Conservation (phyloP, 2,888 invertebrate genomes). For the Piscicola geometra region DNA sequence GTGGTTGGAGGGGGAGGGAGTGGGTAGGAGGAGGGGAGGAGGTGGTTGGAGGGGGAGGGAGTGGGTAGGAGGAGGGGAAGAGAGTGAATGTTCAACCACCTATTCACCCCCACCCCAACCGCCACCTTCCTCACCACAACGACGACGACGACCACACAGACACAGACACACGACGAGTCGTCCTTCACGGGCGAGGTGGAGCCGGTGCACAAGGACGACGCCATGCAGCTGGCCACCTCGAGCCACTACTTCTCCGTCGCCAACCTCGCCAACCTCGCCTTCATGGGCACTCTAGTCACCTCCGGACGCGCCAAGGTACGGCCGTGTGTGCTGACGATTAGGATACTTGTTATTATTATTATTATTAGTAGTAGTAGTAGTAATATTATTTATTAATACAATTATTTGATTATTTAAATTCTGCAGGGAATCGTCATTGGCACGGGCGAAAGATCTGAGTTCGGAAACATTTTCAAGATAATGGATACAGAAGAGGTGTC, state of each 20-base stretch:
- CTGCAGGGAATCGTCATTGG: conserved; percentile 87
- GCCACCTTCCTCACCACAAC: too few relatives aligned
- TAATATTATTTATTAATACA: too few relatives aligned
- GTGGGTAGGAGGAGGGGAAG: too few relatives aligned
- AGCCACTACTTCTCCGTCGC: conserved; percentile 49
- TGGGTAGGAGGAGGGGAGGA: too few relatives aligned
- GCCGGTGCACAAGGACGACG: conserved; percentile 65
- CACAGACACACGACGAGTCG: conserved; percentile 92
- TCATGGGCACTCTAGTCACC: conserved; percentile 94
- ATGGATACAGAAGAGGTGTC: conserved; percentile 88
- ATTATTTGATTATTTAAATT: neutral
- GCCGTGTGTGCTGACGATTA: too few relatives aligned
- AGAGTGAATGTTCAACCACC: too few relatives aligned
- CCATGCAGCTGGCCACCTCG: conserved; percentile 63
- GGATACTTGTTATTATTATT: too few relatives aligned
- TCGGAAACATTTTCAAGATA: conserved; percentile 97
- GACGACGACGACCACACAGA: conserved; percentile 65
- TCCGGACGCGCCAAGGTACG: conserved; percentile 87
- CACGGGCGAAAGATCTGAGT: conserved; percentile 92
- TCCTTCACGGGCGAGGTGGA: conserved; percentile 98
- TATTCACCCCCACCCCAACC: too few relatives aligned
- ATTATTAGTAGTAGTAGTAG: too few relatives aligned
- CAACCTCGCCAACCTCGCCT: conserved; percentile 72
- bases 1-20: too few relatives aligned
- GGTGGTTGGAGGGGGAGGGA: too few relatives aligned